These are phyloP conservation scores for Dinomys branickii DNA, from an alignment of 2,113 vertebrate species.

Conservation along the genomic window DNA sequence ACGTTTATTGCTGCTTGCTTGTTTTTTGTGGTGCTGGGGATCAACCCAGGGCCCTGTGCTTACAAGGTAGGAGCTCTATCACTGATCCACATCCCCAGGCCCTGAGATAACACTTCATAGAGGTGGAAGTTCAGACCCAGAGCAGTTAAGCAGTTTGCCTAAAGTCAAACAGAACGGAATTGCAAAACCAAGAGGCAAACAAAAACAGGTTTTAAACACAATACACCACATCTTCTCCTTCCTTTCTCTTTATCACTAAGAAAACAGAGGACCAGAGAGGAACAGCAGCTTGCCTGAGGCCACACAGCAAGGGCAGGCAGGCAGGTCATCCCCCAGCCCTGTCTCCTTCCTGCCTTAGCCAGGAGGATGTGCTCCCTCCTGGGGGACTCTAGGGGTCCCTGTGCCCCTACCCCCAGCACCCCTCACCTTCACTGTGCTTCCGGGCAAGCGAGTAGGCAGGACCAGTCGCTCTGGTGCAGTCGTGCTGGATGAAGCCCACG, in stretches of 20 bases:
- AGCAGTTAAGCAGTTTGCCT: background rate
- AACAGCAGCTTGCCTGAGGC: no score
- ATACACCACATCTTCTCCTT: background rate
- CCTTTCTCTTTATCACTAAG: background rate
- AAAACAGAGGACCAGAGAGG: background rate
- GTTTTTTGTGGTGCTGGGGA: no score
- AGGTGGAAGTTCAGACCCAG: background rate
- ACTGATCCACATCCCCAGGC: no score
- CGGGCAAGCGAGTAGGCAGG: constrained; percentile 89
- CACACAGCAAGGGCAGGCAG: background rate
- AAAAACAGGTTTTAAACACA: background rate
- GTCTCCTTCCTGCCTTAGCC: no score
- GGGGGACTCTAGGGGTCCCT: background rate
- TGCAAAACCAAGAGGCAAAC: no score
- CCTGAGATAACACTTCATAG: no score
- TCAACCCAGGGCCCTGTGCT: no score
- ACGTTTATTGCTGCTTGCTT: no score
- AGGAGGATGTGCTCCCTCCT: background rate
- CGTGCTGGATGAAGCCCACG: constrained; percentile 88
- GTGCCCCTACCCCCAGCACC: background rate
- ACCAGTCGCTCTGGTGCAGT: constrained; percentile 87
- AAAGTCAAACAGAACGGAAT: background rate
- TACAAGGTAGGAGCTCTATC: no score
- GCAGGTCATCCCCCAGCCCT: background rate
- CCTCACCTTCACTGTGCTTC: constrained; percentile 85